Evolutionary conservation across 2,797 vertebrate genomes (phyloP).

Genomic region (Siniperca obscura): DNA sequence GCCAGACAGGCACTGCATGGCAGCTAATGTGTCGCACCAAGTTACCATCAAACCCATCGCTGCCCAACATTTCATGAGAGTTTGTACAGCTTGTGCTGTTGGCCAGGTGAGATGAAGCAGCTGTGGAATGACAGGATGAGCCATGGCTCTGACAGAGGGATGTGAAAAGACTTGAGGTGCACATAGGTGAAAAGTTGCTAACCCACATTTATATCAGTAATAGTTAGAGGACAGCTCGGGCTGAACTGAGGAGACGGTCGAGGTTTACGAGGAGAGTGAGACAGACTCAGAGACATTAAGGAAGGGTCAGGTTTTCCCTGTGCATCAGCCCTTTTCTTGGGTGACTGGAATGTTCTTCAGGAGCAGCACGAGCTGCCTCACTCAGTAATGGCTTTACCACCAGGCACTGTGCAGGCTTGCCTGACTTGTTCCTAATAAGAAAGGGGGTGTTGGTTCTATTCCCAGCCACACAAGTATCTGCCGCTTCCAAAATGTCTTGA

Average conservation of each 20-base stretch:
- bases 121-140: slow-evolving; percentile 58
- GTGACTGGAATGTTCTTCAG: slow-evolving; percentile 81
- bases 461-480: slow-evolving; percentile 80
- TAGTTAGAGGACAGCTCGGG: slow-evolving; percentile 30
- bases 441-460: slow-evolving; percentile 79
- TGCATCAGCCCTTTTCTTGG: slow-evolving; percentile 83
- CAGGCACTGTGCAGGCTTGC: slow-evolving; percentile 71
- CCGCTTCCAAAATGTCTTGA: slow-evolving; percentile 82
- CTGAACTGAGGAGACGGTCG: slow-evolving; percentile 47
- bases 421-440: slow-evolving; percentile 74
- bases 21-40: slow-evolving; percentile 51
- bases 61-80: slow-evolving; percentile 44
- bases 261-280: slow-evolving; percentile 60
- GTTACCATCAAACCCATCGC: slow-evolving; percentile 59
- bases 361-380: slow-evolving; percentile 69
- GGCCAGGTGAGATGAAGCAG: slow-evolving; percentile 64
- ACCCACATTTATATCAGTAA: slow-evolving; percentile 46
- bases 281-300: slow-evolving; percentile 63
- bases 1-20: slow-evolving; percentile 50
- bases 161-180: slow-evolving; percentile 58
- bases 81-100: slow-evolving; percentile 70
- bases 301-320: slow-evolving; percentile 77
- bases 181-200: slow-evolving; percentile 51
- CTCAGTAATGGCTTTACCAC: slow-evolving; percentile 84
- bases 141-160: slow-evolving; percentile 43